Evolutionary conservation across 2,888 invertebrate genomes (phyloP).

Genomic region (Phyllotreta striolata): DNA sequence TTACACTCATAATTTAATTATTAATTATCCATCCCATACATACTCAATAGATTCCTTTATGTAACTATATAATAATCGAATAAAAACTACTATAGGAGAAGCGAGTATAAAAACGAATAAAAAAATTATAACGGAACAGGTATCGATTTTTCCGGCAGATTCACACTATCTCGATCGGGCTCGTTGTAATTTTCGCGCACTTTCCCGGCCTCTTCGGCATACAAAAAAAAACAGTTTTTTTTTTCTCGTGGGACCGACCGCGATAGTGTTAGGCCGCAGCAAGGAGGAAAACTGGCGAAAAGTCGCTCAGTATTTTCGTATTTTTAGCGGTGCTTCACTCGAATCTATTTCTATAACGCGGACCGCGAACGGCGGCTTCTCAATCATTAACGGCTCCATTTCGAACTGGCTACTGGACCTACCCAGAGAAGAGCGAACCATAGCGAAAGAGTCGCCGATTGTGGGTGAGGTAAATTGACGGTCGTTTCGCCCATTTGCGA

Average conservation of each 20-base stretch:
- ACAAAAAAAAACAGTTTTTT: conserved; percentile 26
- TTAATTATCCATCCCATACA: neutral
- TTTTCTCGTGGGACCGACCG: conserved; percentile 37
- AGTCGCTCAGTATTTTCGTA: conserved; percentile 48
- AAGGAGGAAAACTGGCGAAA: conserved; percentile 60
- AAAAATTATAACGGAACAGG: conserved; percentile 26
- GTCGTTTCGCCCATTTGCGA: conserved; percentile 11
- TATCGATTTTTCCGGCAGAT: conserved; percentile 27
- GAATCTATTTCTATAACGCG: conserved; percentile 54
- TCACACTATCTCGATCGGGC: conserved; percentile 39
- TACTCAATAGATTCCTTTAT: conserved; percentile 23
- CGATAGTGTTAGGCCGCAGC: conserved; percentile 53
- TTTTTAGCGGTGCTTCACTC: conserved; percentile 57
- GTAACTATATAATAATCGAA: conserved; percentile 23
- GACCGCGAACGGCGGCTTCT: conserved; percentile 32
- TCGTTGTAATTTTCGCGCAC: conserved; percentile 30
- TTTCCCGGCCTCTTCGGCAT: conserved; percentile 12
- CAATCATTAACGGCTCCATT: conserved; percentile 38
- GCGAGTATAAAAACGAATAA: conserved; percentile 30
- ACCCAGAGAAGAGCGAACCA: conserved; percentile 17
- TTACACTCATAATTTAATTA: too few species aligned
- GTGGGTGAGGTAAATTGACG: conserved; percentile 28
- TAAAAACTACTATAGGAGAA: too few species aligned
- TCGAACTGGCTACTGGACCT: conserved; percentile 20
- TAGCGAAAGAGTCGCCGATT: conserved; percentile 27